Base-by-base conservation (phyloP, 2,113 vertebrate genomes). In the Bettongia penicillata region DNA sequence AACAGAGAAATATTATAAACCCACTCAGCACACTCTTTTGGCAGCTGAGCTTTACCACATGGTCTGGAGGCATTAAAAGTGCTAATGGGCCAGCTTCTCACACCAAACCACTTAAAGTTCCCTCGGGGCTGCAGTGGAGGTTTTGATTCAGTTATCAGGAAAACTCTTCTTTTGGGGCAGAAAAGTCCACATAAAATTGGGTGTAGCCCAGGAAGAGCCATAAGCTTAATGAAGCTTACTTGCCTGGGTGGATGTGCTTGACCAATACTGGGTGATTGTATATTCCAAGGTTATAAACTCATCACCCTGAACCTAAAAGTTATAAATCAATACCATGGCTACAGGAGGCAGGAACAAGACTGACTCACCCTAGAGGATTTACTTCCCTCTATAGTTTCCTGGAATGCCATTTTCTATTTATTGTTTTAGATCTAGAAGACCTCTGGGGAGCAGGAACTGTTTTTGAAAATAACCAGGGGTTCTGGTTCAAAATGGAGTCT, bases 1-100 rank as follows among this genome's bases (percentile, higher is more conserved):
- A 96, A 53, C 53, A 53, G 94, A 95, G 95, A 68, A 48, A 47
- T 57, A 93, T 48, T 94, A 57, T 94, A 96, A 97, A 97, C 25
- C 68, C 91, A 97, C 25, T 89, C 90, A 77, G 53, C 84, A 31
- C 57, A 53, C 57, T 95, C 16, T 5, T 61, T 93, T 90, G 91
- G 91, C 95, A 91, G 68, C 0, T 94, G 96, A 61, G 84, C 92
- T 91, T 96, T 57, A 93, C 84, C 92, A 37, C 90, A 47, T 95
- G 97, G 93, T 95, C 93, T 47, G 43, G 93, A 53, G 49, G 52
- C 53, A 2, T 53, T 48, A 47, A 91, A 91, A 90, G 91, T 55
- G 90, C 90, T 53, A 94, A 52, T 52, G 48, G 91, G 90, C 68
- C 24, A 19, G 52, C 95, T 93, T 95, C 51, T 92, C 37, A 53